Evolutionary conservation across 2,888 invertebrate species (phyloP), one percentile per base, ranked within the genome.

Genomic region (Chrysolina haemoptera): DNA sequence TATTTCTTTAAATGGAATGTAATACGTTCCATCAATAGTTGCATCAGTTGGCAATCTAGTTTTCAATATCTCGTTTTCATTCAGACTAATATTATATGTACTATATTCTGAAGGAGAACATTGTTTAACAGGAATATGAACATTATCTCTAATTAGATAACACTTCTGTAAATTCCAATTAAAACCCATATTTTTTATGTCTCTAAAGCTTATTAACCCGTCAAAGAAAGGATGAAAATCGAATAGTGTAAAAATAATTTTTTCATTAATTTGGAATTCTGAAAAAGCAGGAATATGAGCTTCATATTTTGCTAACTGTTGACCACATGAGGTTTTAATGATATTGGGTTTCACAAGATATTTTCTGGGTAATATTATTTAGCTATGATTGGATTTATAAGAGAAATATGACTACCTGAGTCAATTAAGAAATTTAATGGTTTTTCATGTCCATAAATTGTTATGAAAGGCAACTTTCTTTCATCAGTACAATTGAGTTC

Each of bases 351-450:
- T 48, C 1, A 48, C n/a, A 48, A 48, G n/a, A 48, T n/a, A 48
- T 48, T 12, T 48, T 48, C 48, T 48, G 48, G 48, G 14, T 48
- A 48, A 48, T 48, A 48, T 48, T 48, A 9, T 48, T 48, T 48
- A n/a, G 48, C 48, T 48, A 48, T 48, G 6, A 48, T 48, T 48
- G 48, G 48, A 48, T 48, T n/a, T n/a, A 48, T 48, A 2, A n/a
- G n/a, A 48, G 48, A 48, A n/a, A 48, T 48, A 48, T 48, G 48
- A 48, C 48, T 48, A n/a, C 14, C 48, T n/a, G 48, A 48, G n/a
- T 48, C 48, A n/a, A 14, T n/a, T n/a, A 48, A 14, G 14, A n/a
- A 48, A 48, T 48, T 48, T 6, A 48, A 48, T 48, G 48, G 48
- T 48, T 48, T 48, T 12, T 48, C n/a, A 48, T 48, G 48, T n/a